Conservation (phyloP, 2,888 invertebrate species). For the Mimas tiliae region DNA sequence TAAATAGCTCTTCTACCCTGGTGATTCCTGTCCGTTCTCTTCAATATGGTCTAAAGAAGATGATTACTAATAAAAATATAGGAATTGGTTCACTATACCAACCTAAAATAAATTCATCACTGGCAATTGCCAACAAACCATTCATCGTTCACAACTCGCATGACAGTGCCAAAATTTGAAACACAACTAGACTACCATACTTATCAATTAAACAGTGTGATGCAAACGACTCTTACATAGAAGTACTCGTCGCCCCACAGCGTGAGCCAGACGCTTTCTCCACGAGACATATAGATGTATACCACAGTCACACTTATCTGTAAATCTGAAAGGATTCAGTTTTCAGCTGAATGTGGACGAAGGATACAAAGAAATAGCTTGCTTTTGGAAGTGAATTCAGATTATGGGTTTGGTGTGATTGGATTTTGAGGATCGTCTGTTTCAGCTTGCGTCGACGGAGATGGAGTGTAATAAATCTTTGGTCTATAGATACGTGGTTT, state of each 20-base stretch:
- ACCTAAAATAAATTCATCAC: too few relatives aligned
- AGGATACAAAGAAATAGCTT: constrained; percentile 25
- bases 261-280: constrained; percentile 57
- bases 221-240: constrained; percentile 51
- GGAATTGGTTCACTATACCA: too few relatives aligned
- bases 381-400: constrained; percentile 1
- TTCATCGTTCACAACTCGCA: too few relatives aligned
- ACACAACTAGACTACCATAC: neutral
- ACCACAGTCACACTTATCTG: constrained; percentile 42
- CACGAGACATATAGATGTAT: constrained; percentile 30
- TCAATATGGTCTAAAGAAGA: too few relatives aligned
- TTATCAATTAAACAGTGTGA: constrained; percentile 11
- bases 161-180: too few relatives aligned
- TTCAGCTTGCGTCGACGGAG: too few relatives aligned
- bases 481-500: too few relatives aligned
- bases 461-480: too few relatives aligned
- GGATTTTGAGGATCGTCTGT: neutral
- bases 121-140: too few relatives aligned
- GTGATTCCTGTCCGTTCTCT: too few relatives aligned
- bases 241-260: constrained; percentile 62
- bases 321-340: constrained; percentile 59
- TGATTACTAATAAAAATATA: too few relatives aligned
- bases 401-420: neutral
- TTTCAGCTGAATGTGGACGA: constrained; percentile 38
- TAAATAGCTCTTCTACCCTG: too few relatives aligned